Evolutionary conservation across 2,888 invertebrate species (phyloP), one percentile per base, ranked within the genome.

Genomic region (Amblyjoppa fuscipennis): DNA sequence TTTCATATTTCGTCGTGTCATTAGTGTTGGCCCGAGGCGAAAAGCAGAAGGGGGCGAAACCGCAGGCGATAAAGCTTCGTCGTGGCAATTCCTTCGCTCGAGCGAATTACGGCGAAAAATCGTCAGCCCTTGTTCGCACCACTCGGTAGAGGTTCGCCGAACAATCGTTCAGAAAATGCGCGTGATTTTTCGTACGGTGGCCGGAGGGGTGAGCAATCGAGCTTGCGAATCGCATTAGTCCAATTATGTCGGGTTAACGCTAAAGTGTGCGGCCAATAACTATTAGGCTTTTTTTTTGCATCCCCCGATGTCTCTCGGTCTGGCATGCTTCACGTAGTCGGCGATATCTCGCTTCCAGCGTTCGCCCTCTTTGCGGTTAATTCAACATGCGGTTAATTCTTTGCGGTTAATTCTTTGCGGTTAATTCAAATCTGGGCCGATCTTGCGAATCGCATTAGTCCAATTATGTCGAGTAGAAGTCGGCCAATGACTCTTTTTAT

Each of bases 1-100:
- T 77, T 71, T 61, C 5, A 66, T 64, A 59, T 82, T 82, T 66
- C 53, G 20, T 53, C 1, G 25, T 56, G 51, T 31, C 11, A 71
- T 82, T 70, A 70, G 34, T 51, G 41, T 20, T 68, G 45, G 53
- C 64, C 66, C 49, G 45, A 68, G 74, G 59, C 16, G 73, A 66
- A 59, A 53, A 77, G 13, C 25, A 31, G 31, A 31, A 16, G 34
- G 31, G 61, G 41, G 38, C 41, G 68, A 51, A 31, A 70, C 16
- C 51, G 31, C 13, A n/a, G 53, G 16, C 38, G 38, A 28, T 53
- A 41, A 34, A 66, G 7, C 7, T 51, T 11, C 25, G 16, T 20
- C 53, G 68, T 56, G 59, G 31, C 16, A 69, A 69, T 69, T 61
- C 56, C 61, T 64, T 38, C 49, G 20, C 34, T n/a, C 34, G 34